These are phyloP conservation scores for Homarus gammarus DNA, from an alignment of 2,888 invertebrate genomes.

Conservation along the genomic window DNA sequence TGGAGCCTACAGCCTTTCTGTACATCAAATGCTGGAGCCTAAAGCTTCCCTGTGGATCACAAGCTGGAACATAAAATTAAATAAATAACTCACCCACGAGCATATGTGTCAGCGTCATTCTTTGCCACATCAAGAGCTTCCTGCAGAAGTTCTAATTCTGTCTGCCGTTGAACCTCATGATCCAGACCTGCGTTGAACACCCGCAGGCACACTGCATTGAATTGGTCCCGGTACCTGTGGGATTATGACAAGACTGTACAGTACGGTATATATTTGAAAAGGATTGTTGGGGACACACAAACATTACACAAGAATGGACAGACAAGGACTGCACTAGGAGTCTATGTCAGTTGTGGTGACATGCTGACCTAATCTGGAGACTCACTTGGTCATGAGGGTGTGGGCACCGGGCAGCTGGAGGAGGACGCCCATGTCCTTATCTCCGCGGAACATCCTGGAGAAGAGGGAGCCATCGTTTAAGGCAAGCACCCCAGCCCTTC, in stretches of 20 bases:
- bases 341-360: no score
- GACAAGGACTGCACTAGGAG: no score
- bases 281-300: no score
- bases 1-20: no score
- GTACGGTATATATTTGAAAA: no score
- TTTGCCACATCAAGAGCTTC: slow-evolving; percentile 59
- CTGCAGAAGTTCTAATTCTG: slow-evolving; percentile 50
- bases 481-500: slow-evolving; percentile 66
- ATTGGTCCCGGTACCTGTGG: slow-evolving; percentile 67
- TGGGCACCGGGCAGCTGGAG: slow-evolving; percentile 67
- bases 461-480: slow-evolving; percentile 72
- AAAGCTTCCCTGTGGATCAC: no score
- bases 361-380: no score
- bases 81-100: slow-evolving; percentile 55
- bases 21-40: no score
- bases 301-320: no score
- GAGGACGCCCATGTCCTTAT: slow-evolving; percentile 63
- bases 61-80: no score
- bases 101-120: slow-evolving; percentile 53
- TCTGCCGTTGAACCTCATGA: slow-evolving; percentile 59
- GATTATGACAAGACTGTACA: no score
- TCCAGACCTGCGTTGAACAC: slow-evolving; percentile 68
- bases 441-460: slow-evolving; percentile 64
- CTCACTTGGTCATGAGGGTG: slow-evolving; percentile 67
- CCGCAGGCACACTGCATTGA: slow-evolving; percentile 61